Percentiles rank a stretch among this genome's conserved stretches.
phyloP scores from a whole-genome alignment of 2,113 vertebrate genomes.

The Pholis gunnellus region DNA sequence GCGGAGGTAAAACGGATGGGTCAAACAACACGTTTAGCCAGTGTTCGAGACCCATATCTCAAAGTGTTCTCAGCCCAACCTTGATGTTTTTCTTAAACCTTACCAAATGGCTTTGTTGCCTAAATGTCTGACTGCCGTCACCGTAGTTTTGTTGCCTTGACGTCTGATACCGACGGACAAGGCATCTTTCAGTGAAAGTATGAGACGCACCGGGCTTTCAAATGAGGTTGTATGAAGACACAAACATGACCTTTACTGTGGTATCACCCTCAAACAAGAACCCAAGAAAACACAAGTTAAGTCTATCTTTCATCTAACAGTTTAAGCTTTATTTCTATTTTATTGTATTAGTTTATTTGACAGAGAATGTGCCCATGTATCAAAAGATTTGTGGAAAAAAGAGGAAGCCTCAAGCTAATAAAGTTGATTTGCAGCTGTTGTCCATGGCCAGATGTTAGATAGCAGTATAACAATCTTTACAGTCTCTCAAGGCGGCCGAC shows the following conservation, averaged over 20 bases:
- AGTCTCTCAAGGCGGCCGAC: not conserved
- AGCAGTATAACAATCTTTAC: not conserved
- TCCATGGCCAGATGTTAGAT: not conserved
- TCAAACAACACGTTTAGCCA: too few relatives aligned
- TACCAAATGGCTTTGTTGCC: not conserved
- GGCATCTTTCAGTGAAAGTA: not conserved
- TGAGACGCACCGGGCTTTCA: not conserved
- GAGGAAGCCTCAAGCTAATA: not conserved
- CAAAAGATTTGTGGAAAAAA: not conserved
- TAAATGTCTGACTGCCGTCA: not conserved
- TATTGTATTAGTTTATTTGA: slow-evolving; percentile 2
- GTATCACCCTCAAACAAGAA: not conserved
- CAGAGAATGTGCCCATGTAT: not conserved
- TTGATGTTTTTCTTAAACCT: not conserved
- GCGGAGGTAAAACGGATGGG: too few relatives aligned
- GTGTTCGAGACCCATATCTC: too few relatives aligned
- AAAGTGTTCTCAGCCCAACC: too few relatives aligned
- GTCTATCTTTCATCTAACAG: not conserved
- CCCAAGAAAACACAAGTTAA: not conserved
- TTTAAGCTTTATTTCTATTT: not conserved
- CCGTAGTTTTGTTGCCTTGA: not conserved
- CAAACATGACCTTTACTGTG: not conserved
- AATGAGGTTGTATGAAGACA: not conserved
- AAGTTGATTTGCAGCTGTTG: not conserved
- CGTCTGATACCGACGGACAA: not conserved